These are phyloP conservation scores for Thera britannica DNA, from an alignment of 2,888 invertebrate species.

Conservation along the genomic window DNA sequence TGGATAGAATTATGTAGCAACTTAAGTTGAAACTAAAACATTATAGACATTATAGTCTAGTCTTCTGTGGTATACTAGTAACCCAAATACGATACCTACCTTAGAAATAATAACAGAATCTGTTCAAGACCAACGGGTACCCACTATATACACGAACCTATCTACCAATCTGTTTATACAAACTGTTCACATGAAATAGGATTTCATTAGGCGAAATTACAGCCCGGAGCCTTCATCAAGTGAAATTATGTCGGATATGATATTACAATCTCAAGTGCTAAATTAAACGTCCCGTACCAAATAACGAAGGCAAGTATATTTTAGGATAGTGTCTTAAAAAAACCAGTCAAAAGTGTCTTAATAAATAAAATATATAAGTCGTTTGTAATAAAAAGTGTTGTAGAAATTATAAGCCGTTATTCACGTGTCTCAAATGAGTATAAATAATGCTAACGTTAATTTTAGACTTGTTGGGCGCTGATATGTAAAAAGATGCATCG, in stretches of 20 bases:
- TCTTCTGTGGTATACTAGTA: neutral
- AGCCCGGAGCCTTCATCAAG: slow-evolving; percentile 31
- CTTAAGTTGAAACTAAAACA: no score
- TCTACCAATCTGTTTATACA: slow-evolving; percentile 12
- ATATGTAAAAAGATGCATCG: no score
- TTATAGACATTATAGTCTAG: neutral
- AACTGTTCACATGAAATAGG: slow-evolving; percentile 31
- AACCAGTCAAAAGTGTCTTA: neutral
- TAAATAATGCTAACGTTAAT: no score
- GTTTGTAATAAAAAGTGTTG: no score
- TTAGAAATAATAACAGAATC: slow-evolving; percentile 6
- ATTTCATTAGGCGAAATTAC: slow-evolving; percentile 34
- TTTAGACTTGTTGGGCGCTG: no score
- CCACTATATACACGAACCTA: neutral
- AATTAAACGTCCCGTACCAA: slow-evolving; percentile 19
- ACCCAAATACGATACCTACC: neutral
- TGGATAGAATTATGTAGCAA: no score
- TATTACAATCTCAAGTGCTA: slow-evolving; percentile 28
- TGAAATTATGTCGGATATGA: slow-evolving; percentile 28
- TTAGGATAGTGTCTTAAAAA: neutral
- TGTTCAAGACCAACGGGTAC: neutral
- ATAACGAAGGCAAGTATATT: slow-evolving; percentile 15
- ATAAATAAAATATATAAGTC: no score
- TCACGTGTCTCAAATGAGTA: no score
- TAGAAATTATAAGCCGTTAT: no score